These are phyloP conservation scores for Halcyon chelicuti DNA, from an alignment of 2,797 vertebrate genomes.

Conservation along the genomic window DNA sequence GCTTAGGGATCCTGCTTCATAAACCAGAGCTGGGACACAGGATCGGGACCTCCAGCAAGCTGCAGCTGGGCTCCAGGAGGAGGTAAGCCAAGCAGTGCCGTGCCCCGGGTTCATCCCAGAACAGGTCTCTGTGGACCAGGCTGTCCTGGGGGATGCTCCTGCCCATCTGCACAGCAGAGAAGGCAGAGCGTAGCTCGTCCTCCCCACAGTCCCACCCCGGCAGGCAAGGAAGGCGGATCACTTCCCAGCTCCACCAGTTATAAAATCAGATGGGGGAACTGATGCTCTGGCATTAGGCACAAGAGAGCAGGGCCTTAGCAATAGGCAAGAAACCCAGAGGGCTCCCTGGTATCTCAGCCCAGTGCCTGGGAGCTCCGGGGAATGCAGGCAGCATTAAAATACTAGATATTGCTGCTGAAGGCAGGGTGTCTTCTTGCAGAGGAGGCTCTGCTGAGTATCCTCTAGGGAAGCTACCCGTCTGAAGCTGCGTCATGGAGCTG, in stretches of 20 bases:
- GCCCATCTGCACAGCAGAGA: not conserved
- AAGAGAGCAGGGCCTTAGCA: not conserved
- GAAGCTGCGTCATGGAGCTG: constrained; percentile 17
- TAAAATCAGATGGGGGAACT: constrained; percentile 2
- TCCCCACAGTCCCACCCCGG: not conserved
- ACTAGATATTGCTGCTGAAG: not conserved
- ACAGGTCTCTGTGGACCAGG: not conserved
- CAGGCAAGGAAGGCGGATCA: constrained; percentile 1
- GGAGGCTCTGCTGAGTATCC: not conserved
- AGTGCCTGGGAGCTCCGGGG: not conserved
- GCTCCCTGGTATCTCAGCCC: not conserved
- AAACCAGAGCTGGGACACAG: constrained; percentile 80
- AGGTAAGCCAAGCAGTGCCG: constrained; percentile 53
- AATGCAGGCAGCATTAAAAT: not conserved
- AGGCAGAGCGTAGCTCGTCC: not conserved
- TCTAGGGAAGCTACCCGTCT: not conserved
- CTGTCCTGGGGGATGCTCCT: not conserved
- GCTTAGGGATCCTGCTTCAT: constrained; percentile 87
- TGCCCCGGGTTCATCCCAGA: accelerated
- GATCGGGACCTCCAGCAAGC: constrained; percentile 42
- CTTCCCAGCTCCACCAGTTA: constrained; percentile 9
- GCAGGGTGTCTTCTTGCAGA: not conserved
- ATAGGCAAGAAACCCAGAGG: not conserved
- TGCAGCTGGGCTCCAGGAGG: constrained; percentile 64
- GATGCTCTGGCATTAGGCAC: constrained; percentile 1